A percentile compares a stretch with the other conserved stretches of the same genome.
Evolutionary conservation across 1,140 invertebrate species (phyloP).

Genomic region (Papilio glaucus): DNA sequence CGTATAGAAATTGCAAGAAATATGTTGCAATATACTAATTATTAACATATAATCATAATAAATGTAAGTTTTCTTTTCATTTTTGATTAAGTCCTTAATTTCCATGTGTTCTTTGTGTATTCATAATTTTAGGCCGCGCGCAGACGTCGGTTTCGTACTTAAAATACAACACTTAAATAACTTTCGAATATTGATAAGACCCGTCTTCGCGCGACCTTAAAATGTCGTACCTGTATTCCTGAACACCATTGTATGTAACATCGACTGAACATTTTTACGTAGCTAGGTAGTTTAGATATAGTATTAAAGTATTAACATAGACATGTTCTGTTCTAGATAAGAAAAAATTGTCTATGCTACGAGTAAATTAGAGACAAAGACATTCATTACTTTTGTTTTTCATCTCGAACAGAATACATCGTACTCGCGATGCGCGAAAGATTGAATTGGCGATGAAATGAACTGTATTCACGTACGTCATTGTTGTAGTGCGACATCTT

Average conservation of each 20-base stretch:
- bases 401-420: background rate
- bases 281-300: constrained; percentile 68
- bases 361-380: background rate
- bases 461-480: constrained; percentile 42
- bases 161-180: constrained; percentile 35
- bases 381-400: background rate
- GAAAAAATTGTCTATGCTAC: background rate
- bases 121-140: constrained; percentile 41
- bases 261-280: constrained; percentile 82
- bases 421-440: constrained; percentile 45
- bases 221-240: constrained; percentile 54
- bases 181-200: constrained; percentile 43
- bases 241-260: constrained; percentile 82
- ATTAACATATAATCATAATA: constrained; percentile 48
- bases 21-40: constrained; percentile 70
- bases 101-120: constrained; percentile 53
- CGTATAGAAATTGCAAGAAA: constrained; percentile 64
- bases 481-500: constrained; percentile 63
- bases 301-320: constrained; percentile 48
- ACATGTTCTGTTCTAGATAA: background rate
- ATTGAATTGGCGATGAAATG: constrained; percentile 44
- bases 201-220: constrained; percentile 52
- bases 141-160: constrained; percentile 50
- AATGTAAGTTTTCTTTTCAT: constrained; percentile 42
- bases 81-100: constrained; percentile 48